A percentile compares a stretch with the other conserved stretches of the same genome.
Evolutionary conservation across 2,888 invertebrate genomes (phyloP).

Genomic region (Catocala nupta): DNA sequence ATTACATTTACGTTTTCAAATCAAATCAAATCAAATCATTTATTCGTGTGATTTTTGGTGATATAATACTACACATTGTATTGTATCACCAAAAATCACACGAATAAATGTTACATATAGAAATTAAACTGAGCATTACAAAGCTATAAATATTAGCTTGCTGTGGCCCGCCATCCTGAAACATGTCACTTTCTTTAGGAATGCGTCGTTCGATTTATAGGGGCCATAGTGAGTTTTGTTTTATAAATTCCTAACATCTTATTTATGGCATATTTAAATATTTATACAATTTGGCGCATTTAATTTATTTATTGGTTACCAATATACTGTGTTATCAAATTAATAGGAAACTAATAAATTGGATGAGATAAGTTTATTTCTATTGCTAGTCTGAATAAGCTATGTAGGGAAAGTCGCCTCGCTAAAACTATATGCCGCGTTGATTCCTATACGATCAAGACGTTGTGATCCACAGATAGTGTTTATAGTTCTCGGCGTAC

Average conservation of each 20-base stretch:
- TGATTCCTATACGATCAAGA: too few relatives aligned
- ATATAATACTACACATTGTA: too few relatives aligned
- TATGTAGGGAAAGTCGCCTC: too few relatives aligned
- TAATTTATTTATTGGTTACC: conserved; percentile 20
- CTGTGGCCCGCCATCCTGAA: background rate
- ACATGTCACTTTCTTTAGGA: conserved; percentile 46
- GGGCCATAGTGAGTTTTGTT: conserved; percentile 39
- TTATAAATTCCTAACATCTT: conserved; percentile 27
- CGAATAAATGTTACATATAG: too few relatives aligned
- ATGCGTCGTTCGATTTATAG: conserved; percentile 39
- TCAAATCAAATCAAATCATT: too few relatives aligned
- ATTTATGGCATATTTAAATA: conserved; percentile 28
- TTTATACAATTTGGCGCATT: conserved; percentile 33
- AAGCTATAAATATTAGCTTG: conserved; percentile 12
- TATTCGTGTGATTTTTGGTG: too few relatives aligned
- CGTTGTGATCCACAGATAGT: too few relatives aligned
- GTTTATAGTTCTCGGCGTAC: too few relatives aligned
- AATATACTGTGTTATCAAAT: conserved; percentile 11
- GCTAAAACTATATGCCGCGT: too few relatives aligned
- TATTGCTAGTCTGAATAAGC: background rate
- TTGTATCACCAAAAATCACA: too few relatives aligned
- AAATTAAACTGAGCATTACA: background rate
- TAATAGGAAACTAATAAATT: conserved; percentile 20
- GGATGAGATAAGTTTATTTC: conserved; percentile 7
- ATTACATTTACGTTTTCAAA: too few relatives aligned